These are phyloP conservation scores for Megatriorchis doriae DNA, from an alignment of 2,113 vertebrate genomes.

Conservation along the genomic window DNA sequence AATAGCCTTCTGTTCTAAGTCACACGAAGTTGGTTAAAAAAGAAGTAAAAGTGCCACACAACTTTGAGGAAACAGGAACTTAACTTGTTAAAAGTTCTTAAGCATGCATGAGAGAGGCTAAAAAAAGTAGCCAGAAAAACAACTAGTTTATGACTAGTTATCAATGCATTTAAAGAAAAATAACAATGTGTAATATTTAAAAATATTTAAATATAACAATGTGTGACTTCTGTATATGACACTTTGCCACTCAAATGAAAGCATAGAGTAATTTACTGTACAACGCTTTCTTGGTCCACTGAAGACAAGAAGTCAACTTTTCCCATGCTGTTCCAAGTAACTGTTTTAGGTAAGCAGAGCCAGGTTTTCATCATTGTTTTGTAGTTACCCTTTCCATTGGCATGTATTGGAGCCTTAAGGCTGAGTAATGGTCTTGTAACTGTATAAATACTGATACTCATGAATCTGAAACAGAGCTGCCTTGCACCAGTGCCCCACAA, in stretches of 20 bases:
- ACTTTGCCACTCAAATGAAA: not conserved
- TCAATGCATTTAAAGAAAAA: not conserved
- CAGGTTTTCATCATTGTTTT: not conserved
- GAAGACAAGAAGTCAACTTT: not conserved
- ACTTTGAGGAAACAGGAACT: not conserved
- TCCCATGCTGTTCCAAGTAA: not conserved
- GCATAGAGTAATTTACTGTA: not conserved
- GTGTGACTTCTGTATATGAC: not conserved
- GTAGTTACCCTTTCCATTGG: not conserved
- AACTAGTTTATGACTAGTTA: not conserved
- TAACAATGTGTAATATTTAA: not conserved
- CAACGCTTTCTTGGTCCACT: not conserved
- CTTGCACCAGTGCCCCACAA: not conserved
- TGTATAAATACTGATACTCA: not conserved
- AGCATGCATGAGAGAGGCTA: fast-evolving
- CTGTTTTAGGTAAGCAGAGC: not conserved
- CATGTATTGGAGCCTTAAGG: not conserved
- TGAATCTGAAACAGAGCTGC: not conserved
- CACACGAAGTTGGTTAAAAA: fast-evolving
- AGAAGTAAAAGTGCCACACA: not conserved
- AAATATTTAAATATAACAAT: not conserved
- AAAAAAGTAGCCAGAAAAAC: not conserved
- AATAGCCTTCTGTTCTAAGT: not conserved
- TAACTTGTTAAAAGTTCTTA: not conserved
- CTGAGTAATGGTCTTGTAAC: not conserved